Conservation (phyloP, 2,888 invertebrate genomes). For the Lamproptera curius region DNA sequence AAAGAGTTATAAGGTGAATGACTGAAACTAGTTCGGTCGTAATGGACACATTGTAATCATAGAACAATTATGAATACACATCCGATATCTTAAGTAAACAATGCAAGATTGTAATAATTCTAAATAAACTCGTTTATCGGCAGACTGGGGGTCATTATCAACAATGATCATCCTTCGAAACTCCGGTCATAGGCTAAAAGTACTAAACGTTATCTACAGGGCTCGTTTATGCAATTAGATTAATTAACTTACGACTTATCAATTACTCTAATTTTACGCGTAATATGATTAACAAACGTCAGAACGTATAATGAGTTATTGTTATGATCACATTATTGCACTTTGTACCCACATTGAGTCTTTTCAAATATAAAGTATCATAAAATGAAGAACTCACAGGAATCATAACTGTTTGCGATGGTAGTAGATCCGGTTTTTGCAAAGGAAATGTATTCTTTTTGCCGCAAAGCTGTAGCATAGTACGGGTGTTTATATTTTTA, state of each 20-base stretch:
- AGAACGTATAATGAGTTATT: too few relatives aligned
- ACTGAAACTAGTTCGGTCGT: slow-evolving; percentile 6
- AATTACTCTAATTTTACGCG: slow-evolving; percentile 4
- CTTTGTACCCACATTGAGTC: too few relatives aligned
- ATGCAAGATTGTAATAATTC: slow-evolving; percentile 1
- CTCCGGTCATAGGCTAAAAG: background rate
- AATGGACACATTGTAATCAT: slow-evolving; percentile 12
- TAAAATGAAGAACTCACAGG: too few relatives aligned
- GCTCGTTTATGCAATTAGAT: background rate
- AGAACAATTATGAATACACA: slow-evolving; percentile 12
- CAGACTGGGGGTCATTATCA: slow-evolving; percentile 12
- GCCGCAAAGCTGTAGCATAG: too few relatives aligned
- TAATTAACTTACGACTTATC: slow-evolving; percentile 4
- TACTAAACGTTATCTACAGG: slow-evolving; percentile 2
- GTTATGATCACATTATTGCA: too few relatives aligned
- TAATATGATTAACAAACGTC: slow-evolving; percentile 1
- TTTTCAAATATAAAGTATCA: too few relatives aligned
- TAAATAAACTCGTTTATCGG: slow-evolving; percentile 13
- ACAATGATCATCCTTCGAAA: slow-evolving; percentile 12
- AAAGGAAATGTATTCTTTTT: too few relatives aligned
- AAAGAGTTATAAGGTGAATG: slow-evolving; percentile 11
- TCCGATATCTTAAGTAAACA: slow-evolving; percentile 8
- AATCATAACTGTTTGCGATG: too few relatives aligned
- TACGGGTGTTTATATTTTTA: too few relatives aligned
- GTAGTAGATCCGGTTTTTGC: too few relatives aligned